Evolutionary conservation across 37 sponge, comb jelly and placozoan species (phyloP), one percentile per base, ranked within the genome.

Genomic region (Beroe forskalii): DNA sequence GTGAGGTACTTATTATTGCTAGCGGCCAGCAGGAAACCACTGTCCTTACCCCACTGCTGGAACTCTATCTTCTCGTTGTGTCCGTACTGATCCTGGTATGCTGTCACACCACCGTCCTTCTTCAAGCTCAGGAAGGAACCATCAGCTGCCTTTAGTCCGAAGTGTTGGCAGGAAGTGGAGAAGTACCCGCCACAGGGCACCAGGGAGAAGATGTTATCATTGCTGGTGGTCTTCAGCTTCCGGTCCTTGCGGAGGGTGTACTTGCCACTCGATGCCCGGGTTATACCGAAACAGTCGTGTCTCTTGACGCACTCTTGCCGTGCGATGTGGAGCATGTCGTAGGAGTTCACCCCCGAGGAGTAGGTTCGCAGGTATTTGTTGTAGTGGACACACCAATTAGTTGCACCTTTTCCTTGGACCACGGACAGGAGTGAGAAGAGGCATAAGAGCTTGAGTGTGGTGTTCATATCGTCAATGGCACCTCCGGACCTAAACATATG

Each of bases 101-200:
- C 19, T 4, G 19, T 27, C 37, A 72, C 76, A 38, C 6, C 31
- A 3, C 40, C 76, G 6, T 28, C 76, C 76, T 3, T 6, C 8
- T 72, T 4, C 6, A 27, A 33, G 31, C 76, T 72, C 76, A 72
- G 22, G 40, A 72, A 72, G 6, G 19, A 32, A 8, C 76, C 40
- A 4, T 9, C 6, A 12, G 20, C 40, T 8, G 37, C 3, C 40
- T 37, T 36, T 8, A 72, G 27, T 4, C 76, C 76, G 66, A 64
- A 30, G 4, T 22, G 4, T 64, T 22, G 3, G 66, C 66, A 64
- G n/a, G n/a, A n/a, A n/a, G n/a, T n/a, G 66, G 66, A 64, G 66
- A 64, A 64, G 66, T 64, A 64, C 4, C 66, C 66, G 4, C 66
- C 66, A 22, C 66, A 64, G 24, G 66, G 66, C 14, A 64, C 66